These are phyloP conservation scores for Brachyrhaphis roseni DNA, from an alignment of 2,797 vertebrate species.

Conservation along the genomic window DNA sequence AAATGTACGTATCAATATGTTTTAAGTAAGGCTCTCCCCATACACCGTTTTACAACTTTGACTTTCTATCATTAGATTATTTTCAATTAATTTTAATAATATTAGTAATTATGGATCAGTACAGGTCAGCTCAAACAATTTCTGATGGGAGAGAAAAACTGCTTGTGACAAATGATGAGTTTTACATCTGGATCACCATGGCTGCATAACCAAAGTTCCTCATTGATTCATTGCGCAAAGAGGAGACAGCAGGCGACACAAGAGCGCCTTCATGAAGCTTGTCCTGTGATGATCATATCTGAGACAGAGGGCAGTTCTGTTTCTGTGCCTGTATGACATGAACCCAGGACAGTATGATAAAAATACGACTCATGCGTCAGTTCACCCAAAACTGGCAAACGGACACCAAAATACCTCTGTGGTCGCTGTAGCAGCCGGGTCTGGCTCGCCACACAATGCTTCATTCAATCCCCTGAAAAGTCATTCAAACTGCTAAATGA, in stretches of 20 bases:
- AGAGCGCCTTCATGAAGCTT: slow-evolving; percentile 44
- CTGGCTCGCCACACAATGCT: slow-evolving; percentile 6
- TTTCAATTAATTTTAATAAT: background rate
- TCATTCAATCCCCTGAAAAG: background rate
- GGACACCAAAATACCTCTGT: slow-evolving; percentile 26
- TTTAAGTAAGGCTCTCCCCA: no score
- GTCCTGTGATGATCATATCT: slow-evolving; percentile 55
- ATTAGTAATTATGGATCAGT: background rate
- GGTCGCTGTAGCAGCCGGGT: slow-evolving; percentile 9
- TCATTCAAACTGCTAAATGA: background rate
- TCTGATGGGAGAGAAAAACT: slow-evolving; percentile 14
- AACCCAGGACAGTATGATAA: slow-evolving; percentile 61
- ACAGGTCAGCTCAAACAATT: background rate
- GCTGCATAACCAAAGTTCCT: slow-evolving; percentile 42
- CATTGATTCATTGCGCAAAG: slow-evolving; percentile 42
- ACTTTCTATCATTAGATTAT: background rate
- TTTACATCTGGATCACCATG: slow-evolving; percentile 28
- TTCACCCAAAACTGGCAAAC: slow-evolving; percentile 34
- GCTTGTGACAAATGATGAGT: slow-evolving; percentile 32
- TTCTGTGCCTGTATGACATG: slow-evolving; percentile 54
- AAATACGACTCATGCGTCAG: slow-evolving; percentile 59
- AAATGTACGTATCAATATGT: no score
- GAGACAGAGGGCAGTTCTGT: slow-evolving; percentile 40
- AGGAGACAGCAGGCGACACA: slow-evolving; percentile 26
- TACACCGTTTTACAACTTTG: background rate